Evolutionary conservation across 2,113 vertebrate species (phyloP), one percentile per base, ranked within the genome.

Genomic region (Chionis minor): DNA sequence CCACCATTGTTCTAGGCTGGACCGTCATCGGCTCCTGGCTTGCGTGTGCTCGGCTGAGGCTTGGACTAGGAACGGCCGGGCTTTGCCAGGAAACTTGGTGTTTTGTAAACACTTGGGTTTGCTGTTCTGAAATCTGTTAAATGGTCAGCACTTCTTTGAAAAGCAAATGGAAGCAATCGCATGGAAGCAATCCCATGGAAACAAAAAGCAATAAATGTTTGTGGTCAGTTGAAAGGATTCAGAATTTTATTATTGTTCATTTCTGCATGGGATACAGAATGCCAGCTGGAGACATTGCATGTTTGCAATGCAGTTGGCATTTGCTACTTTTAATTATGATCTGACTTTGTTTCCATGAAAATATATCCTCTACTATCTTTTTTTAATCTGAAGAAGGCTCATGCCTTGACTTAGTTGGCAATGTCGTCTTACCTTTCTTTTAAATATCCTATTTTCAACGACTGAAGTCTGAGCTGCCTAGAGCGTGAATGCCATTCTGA

Each of bases 61-160:
- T 92, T 93, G 93, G 93, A 69, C 66, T 42, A 22, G 65, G 23
- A 38, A 67, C 0, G 6, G 32, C 61, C 7, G n/a, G 52, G 85
- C 45, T 72, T 14, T 96, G 94, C 96, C 93, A 94, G 95, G 88
- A 88, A 86, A 70, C 24, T 80, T 3, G 24, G 81, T 88, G 86
- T 94, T 95, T 90, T 69, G 81, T 95, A 96, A 97, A 96, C 88
- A 81, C 74, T 79, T 71, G 77, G 58, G 10, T 79, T 51, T 81
- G 84, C 94, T 70, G 81, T 62, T 82, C 73, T 65, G 62, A 88
- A 80, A 42, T 62, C 90, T 91, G 89, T 77, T 88, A 7, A 61
- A 86, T 54, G 93, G 90, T 94, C 97, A 97, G 93, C 86, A 5
- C 90, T 75, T 19, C 77, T 91, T 69, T 86, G 81, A 6, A 75